Base-by-base conservation (phyloP, 2,888 invertebrate genomes). In the Nephrotoma guestfalica region DNA sequence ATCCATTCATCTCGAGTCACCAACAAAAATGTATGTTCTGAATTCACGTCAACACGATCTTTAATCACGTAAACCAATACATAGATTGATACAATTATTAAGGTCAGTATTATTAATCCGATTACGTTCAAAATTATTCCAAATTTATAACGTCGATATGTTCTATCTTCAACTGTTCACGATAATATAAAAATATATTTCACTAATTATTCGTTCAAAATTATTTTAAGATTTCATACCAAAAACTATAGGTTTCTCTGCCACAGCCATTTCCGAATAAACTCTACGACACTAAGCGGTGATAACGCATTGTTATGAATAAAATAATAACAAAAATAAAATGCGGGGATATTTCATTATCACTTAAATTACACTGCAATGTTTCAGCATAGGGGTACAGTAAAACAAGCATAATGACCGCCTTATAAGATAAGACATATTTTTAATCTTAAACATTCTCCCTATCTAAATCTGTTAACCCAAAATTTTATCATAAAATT, bases 1-100 rank as follows among this genome's bases (percentile, higher is more conserved):
- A 93, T 91, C 96, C 96, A 96, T 87, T 94, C 93, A 0, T 91
- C 89, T 71, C 95, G 91, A 0, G 92, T 89, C 0, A 95, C 92
- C 83, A 95, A 92, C 86, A 93, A 91, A 13, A 94, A 85, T 85
- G 3, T 85, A n/a, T 6, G 0, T 13, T 4, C 2, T 3, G 41
- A 15, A 6, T 51, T 15, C 7, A 11, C 11, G 6, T 18, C 51
- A 30, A 9, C 0, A 30, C 30, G 71, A 30, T 30, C 11, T 71
- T 30, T 71, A 9, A 30, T 9, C 9, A 18, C 9, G 30, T 71
- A 9, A 30, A 71, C 30, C 30, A 71, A 71, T 0, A 71, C 30
- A 71, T 30, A 30, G 18, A 71, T 71, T 2, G 71, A 18, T 6
- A 9, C 30, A 2, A 71, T 30, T 18, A 71, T 71, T 7, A 11